These are phyloP conservation scores for Ia io DNA, from an alignment of 2,113 vertebrate genomes.

Conservation along the genomic window DNA sequence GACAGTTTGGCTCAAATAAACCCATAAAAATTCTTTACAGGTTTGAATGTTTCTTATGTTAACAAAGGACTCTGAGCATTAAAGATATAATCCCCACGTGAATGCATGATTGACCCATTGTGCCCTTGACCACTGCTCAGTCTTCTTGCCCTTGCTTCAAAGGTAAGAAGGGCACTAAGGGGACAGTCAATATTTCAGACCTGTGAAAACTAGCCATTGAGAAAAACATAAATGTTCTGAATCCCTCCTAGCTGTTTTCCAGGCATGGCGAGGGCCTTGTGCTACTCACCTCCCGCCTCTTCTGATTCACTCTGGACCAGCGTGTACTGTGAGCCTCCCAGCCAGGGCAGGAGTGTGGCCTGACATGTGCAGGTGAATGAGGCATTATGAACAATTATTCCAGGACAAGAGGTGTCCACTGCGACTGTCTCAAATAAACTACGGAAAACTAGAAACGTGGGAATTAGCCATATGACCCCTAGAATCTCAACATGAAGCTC, in stretches of 20 bases:
- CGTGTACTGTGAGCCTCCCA: accelerated
- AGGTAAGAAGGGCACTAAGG: not conserved
- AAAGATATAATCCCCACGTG: not conserved
- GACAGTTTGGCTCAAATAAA: too few species aligned
- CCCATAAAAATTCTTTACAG: too few species aligned
- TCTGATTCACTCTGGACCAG: not conserved
- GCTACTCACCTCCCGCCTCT: not conserved
- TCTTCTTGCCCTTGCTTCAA: not conserved
- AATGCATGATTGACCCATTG: not conserved
- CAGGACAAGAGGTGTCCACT: not conserved
- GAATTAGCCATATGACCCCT: not conserved
- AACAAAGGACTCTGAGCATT: not conserved
- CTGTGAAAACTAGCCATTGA: not conserved
- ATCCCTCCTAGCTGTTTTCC: not conserved
- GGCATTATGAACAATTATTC: not conserved
- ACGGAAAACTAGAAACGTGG: not conserved
- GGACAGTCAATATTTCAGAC: not conserved
- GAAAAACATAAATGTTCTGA: not conserved
- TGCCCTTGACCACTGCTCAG: too few species aligned
- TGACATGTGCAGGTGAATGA: not conserved
- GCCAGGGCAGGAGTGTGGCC: not conserved
- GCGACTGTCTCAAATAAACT: not conserved
- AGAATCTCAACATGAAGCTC: not conserved
- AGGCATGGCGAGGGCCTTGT: not conserved
- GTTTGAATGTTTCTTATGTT: too few species aligned